Conservation (phyloP, 2,888 invertebrate species). For the Minunthozetes semirufus region DNA sequence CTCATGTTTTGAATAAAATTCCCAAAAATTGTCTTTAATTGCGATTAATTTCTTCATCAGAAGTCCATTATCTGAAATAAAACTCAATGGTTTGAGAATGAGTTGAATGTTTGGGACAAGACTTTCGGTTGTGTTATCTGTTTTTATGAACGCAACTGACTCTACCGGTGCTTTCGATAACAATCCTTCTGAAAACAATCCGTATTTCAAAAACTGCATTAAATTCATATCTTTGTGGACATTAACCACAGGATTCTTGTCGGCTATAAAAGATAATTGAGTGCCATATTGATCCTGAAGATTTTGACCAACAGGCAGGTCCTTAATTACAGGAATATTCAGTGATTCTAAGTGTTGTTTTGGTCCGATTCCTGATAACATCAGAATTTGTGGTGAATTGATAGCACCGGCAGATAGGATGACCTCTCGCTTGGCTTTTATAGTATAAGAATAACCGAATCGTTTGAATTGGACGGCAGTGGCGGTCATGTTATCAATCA, state of each 20-base stretch:
- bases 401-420: slow-evolving; percentile 46
- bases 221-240: background rate
- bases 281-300: slow-evolving; percentile 50
- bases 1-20: background rate
- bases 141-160: background rate
- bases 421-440: slow-evolving; percentile 45
- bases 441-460: slow-evolving; percentile 40
- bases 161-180: background rate
- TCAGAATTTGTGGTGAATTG: slow-evolving; percentile 47
- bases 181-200: background rate
- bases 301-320: slow-evolving; percentile 54
- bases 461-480: slow-evolving; percentile 47
- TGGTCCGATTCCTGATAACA: slow-evolving; percentile 47
- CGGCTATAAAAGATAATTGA: slow-evolving; percentile 43
- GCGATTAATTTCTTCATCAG: background rate
- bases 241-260: background rate
- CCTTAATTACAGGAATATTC: slow-evolving; percentile 50
- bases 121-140: background rate
- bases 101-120: background rate
- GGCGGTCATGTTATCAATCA: slow-evolving; percentile 68
- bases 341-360: slow-evolving; percentile 46
- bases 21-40: background rate
- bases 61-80: background rate
- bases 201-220: background rate
- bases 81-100: background rate